phyloP scores from a whole-genome alignment of 2,888 invertebrate species.

The Agrochola litura region DNA sequence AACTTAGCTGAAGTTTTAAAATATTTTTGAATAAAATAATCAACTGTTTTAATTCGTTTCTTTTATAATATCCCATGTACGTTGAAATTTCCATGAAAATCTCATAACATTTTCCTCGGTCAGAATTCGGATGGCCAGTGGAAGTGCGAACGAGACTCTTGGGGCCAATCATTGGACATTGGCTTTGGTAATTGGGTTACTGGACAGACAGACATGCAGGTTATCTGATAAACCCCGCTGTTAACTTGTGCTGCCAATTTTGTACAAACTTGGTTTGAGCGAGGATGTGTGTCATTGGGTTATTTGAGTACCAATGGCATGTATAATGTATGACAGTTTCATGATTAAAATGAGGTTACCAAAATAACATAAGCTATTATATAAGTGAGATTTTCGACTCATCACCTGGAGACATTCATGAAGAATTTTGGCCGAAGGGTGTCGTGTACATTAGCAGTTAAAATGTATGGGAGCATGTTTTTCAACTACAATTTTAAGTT shows the following conservation, averaged over 20 bases:
- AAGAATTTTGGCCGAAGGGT: too few species aligned
- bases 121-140: slow-evolving; percentile 48
- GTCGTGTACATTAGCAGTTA: too few species aligned
- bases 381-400: too few species aligned
- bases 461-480: too few species aligned
- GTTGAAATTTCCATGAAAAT: slow-evolving; percentile 58
- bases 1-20: neutral
- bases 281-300: slow-evolving; percentile 1
- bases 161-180: slow-evolving; percentile 66
- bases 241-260: slow-evolving; percentile 39
- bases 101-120: slow-evolving; percentile 39
- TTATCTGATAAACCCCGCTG: slow-evolving; percentile 40
- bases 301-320: neutral
- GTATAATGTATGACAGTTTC: too few species aligned
- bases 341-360: too few species aligned
- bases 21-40: neutral
- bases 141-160: slow-evolving; percentile 60
- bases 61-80: neutral
- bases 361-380: too few species aligned
- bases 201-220: slow-evolving; percentile 45
- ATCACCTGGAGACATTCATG: too few species aligned
- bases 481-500: too few species aligned
- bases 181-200: slow-evolving; percentile 61
- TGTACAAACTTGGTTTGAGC: slow-evolving; percentile 4
- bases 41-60: neutral